Evolutionary conservation across 2,797 vertebrate species (phyloP).

Genomic region (Cephalopachus bancanus): DNA sequence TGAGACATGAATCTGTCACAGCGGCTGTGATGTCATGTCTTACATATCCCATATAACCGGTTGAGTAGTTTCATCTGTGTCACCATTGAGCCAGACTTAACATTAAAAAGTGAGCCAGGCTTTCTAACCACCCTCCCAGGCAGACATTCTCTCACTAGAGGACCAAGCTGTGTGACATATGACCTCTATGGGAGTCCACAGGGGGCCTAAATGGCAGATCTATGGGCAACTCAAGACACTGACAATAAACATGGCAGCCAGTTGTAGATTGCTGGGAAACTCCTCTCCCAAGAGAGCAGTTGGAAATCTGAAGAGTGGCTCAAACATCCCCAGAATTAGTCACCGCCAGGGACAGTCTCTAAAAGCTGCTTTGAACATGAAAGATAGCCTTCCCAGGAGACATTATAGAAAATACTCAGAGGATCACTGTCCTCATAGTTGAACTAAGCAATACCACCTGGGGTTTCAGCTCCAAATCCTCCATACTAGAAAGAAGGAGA

Average conservation of each 20-base stretch:
- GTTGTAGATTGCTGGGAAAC: background rate
- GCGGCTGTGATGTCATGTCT: background rate
- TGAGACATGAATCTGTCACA: background rate
- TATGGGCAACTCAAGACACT: background rate
- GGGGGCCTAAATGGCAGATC: background rate
- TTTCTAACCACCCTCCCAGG: background rate
- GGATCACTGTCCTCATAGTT: no score
- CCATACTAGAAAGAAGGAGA: background rate
- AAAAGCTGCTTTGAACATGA: background rate
- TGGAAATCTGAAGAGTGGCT: background rate
- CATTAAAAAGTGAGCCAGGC: background rate
- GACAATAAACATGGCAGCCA: background rate
- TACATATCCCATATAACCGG: background rate
- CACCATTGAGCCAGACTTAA: background rate
- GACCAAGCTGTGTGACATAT: background rate
- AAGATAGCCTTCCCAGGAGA: background rate
- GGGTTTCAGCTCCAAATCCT: background rate
- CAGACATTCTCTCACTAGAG: background rate
- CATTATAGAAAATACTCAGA: background rate
- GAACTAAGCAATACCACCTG: background rate
- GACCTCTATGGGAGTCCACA: background rate
- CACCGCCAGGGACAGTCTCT: background rate
- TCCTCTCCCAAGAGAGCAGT: background rate
- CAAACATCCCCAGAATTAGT: background rate
- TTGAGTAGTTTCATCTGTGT: background rate